Evolutionary conservation across 1,140 invertebrate species (phyloP).

Genomic region (Hylyphantes graminicola): DNA sequence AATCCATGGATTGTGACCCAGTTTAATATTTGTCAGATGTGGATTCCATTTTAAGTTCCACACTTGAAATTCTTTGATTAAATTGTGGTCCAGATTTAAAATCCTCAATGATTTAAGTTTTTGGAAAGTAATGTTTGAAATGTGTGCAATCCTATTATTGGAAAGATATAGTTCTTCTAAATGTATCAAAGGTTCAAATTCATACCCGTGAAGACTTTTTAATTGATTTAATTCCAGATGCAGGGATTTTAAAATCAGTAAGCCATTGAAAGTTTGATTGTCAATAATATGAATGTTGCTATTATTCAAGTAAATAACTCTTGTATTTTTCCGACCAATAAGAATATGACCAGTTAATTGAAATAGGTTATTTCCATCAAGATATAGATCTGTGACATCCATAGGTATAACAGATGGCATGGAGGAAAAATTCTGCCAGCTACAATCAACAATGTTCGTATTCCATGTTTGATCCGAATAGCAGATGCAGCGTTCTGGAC

Average conservation of each 20-base stretch:
- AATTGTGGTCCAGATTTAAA: conserved; percentile 86
- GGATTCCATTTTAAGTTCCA: conserved; percentile 83
- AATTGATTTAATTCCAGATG: conserved; percentile 89
- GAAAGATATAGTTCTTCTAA: conserved; percentile 87
- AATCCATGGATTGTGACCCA: conserved; percentile 87
- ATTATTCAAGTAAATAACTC: conserved; percentile 84
- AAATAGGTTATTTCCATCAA: conserved; percentile 88
- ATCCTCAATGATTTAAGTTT: conserved; percentile 82
- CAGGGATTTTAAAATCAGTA: conserved; percentile 82
- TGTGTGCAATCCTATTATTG: conserved; percentile 82
- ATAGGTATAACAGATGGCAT: conserved; percentile 89
- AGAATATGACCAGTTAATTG: conserved; percentile 89
- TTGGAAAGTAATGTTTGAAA: conserved; percentile 84
- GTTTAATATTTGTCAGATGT: conserved; percentile 77
- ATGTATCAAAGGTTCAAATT: conserved; percentile 86
- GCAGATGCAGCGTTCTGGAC: conserved; percentile 89
- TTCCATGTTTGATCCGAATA: conserved; percentile 90
- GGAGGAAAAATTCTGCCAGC: conserved; percentile 68
- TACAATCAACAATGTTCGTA: conserved; percentile 92
- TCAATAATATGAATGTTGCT: conserved; percentile 87
- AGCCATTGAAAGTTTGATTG: conserved; percentile 91
- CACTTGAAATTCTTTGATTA: conserved; percentile 81
- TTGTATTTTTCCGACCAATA: conserved; percentile 90
- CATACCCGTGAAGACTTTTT: conserved; percentile 83
- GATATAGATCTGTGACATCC: conserved; percentile 91